phyloP scores from a whole-genome alignment of 2,113 vertebrate species.

The Entomyzon cyanotis region DNA sequence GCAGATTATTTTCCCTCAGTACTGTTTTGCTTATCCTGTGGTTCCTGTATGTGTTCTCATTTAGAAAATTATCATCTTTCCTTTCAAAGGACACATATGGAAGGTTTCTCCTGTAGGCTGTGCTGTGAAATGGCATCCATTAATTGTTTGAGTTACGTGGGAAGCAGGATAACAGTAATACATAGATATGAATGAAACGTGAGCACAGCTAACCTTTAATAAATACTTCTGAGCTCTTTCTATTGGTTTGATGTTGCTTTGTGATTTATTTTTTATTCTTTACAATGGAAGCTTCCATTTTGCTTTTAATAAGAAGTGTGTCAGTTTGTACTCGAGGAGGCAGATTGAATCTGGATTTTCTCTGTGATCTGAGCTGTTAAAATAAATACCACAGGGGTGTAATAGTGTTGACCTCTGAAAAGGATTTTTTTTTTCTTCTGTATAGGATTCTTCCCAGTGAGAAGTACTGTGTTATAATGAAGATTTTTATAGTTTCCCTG shows the following conservation, averaged over 20 bases:
- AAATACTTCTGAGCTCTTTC: conserved; percentile 38
- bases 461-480: conserved; percentile 49
- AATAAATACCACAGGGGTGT: conserved; percentile 65
- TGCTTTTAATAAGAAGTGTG: conserved; percentile 48
- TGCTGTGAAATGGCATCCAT: not conserved
- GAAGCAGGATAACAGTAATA: not conserved
- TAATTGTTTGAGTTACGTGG: conserved; percentile 31
- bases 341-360: conserved; percentile 65
- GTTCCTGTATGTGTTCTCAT: not conserved
- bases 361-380: conserved; percentile 61
- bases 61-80: not conserved
- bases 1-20: not conserved
- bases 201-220: conserved; percentile 49
- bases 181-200: conserved; percentile 35
- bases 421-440: not conserved
- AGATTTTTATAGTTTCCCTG: conserved; percentile 64
- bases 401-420: conserved; percentile 63
- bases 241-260: conserved; percentile 47
- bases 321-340: conserved; percentile 33
- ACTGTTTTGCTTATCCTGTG: not conserved
- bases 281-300: conserved; percentile 44
- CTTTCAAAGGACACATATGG: not conserved
- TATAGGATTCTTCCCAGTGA: conserved; percentile 45
- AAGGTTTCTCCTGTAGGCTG: not conserved
- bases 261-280: conserved; percentile 58